Percentiles rank a stretch among this genome's conserved stretches.
phyloP scores from a whole-genome alignment of 1,140 invertebrate genomes.

The Spodoptera litura region DNA sequence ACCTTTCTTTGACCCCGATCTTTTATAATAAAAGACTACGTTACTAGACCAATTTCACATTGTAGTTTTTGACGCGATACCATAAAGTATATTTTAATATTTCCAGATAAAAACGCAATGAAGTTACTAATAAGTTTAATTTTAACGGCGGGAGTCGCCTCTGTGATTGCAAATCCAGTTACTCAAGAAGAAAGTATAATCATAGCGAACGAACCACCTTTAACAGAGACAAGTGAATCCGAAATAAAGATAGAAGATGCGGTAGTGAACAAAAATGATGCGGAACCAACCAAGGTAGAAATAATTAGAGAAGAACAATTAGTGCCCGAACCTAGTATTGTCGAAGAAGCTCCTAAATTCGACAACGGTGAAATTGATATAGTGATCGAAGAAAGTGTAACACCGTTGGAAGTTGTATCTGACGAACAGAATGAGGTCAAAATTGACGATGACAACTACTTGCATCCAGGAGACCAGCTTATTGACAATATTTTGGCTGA shows the following conservation, averaged over 20 bases:
- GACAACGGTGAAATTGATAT: constrained; percentile 41
- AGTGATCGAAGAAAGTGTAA: constrained; percentile 49
- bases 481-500: constrained; percentile 47
- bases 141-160: constrained; percentile 58
- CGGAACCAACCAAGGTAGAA: constrained; percentile 55
- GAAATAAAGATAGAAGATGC: constrained; percentile 51
- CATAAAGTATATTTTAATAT: constrained; percentile 31
- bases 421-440: constrained; percentile 30
- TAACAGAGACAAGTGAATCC: constrained; percentile 52
- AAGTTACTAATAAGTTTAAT: constrained; percentile 60
- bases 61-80: constrained; percentile 32
- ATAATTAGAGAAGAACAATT: constrained; percentile 47
- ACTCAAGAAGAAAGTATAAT: constrained; percentile 53
- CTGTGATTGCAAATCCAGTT: constrained; percentile 55
- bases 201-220: constrained; percentile 45
- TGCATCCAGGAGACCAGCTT: background rate
- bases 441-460: constrained; percentile 18
- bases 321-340: constrained; percentile 43
- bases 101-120: constrained; percentile 77
- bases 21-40: constrained; percentile 62
- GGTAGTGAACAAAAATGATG: constrained; percentile 50
- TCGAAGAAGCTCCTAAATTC: constrained; percentile 40
- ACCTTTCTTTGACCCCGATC: constrained; percentile 75
- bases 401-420: constrained; percentile 12
- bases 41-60: constrained; percentile 39